A percentile compares a stretch with the other conserved stretches of the same genome.
Evolutionary conservation across 1,140 invertebrate genomes (phyloP).

Genomic region (Palaemon carinicauda): DNA sequence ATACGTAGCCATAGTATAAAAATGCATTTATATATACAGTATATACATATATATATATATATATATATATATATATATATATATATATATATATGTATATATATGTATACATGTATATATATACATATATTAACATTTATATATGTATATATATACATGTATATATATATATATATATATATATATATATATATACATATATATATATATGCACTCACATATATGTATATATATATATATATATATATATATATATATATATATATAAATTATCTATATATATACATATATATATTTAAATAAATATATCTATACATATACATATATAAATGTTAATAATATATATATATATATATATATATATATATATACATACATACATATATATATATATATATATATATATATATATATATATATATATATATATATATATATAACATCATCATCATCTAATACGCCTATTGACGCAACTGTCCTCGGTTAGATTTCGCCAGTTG

Average conservation of each 20-base stretch:
- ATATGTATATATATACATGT: background rate
- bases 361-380: background rate
- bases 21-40: background rate
- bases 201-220: conserved; percentile 26
- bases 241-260: conserved; percentile 33
- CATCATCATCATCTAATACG: background rate
- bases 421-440: conserved; percentile 36
- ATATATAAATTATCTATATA: conserved; percentile 1
- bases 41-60: background rate
- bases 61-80: background rate
- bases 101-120: background rate
- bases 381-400: conserved; percentile 16
- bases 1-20: too few species aligned
- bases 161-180: background rate
- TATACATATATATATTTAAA: conserved; percentile 25
- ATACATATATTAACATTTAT: background rate
- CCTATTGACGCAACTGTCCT: too few species aligned
- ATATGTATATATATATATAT: conserved; percentile 31
- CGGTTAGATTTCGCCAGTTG: too few species aligned
- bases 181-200: conserved; percentile 25
- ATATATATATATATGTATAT: background rate
- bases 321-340: background rate
- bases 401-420: conserved; percentile 33
- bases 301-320: background rate
- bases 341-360: conserved; percentile 17